These are phyloP conservation scores for Drymodes brunneopygia DNA, from an alignment of 2,113 vertebrate genomes.

Conservation along the genomic window DNA sequence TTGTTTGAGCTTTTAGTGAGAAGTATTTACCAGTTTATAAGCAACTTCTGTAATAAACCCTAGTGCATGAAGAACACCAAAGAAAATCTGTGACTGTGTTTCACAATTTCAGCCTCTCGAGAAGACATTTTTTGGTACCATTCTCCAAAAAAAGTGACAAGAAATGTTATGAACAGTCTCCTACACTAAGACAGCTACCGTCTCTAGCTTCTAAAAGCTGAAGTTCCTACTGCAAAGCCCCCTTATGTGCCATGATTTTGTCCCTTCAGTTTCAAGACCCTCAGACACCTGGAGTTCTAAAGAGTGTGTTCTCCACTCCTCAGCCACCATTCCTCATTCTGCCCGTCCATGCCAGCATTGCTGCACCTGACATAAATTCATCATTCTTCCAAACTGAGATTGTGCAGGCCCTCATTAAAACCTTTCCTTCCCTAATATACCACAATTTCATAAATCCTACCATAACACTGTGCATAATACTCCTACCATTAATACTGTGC, in stretches of 20 bases:
- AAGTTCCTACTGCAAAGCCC: neutral
- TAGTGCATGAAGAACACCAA: neutral
- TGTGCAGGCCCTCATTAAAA: neutral
- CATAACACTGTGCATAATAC: neutral
- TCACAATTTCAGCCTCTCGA: neutral
- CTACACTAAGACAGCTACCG: neutral
- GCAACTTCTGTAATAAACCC: neutral
- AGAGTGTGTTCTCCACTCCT: neutral
- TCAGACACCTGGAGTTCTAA: neutral
- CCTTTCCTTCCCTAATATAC: neutral
- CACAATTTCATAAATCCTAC: neutral
- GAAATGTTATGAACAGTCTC: neutral
- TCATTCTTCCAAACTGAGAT: neutral
- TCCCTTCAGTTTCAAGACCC: neutral
- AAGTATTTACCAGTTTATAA: neutral
- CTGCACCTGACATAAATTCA: neutral
- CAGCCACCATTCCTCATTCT: neutral
- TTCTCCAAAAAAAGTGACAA: neutral
- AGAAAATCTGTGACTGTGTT: neutral
- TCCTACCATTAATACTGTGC: neutral
- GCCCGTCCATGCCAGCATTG: neutral
- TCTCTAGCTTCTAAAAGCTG: neutral
- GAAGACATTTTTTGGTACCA: neutral
- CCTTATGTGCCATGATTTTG: neutral
- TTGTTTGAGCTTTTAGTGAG: neutral